Percentiles rank a stretch among this genome's conserved stretches.
These are phyloP conservation scores for Lepidurus apus DNA, from an alignment of 1,140 invertebrate genomes.

Conservation along the genomic window DNA sequence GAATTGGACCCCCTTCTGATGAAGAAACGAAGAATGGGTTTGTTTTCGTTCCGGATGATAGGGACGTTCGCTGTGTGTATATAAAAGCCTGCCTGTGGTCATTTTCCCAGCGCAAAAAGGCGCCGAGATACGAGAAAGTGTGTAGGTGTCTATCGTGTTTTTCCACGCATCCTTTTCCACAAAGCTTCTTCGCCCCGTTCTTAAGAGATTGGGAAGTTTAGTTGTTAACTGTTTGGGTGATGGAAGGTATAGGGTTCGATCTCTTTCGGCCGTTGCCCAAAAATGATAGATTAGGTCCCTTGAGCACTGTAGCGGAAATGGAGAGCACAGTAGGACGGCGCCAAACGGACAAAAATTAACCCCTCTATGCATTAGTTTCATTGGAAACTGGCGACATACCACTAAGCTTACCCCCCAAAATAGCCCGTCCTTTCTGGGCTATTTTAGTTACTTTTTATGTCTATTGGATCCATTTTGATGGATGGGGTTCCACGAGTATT, in stretches of 20 bases:
- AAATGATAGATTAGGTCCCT: background rate
- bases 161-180: background rate
- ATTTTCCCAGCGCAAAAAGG: background rate
- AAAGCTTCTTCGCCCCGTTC: background rate
- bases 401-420: background rate
- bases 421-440: background rate
- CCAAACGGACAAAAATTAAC: background rate
- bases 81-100: slow-evolving; percentile 3
- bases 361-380: slow-evolving; percentile 1
- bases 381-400: slow-evolving; percentile 1
- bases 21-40: background rate
- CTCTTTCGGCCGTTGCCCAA: background rate
- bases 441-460: background rate
- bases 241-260: too few relatives aligned
- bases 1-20: background rate
- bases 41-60: slow-evolving; percentile 14
- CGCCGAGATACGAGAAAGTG: background rate
- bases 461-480: background rate
- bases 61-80: background rate
- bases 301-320: background rate
- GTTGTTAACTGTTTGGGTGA: too few relatives aligned
- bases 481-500: background rate
- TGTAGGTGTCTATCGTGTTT: slow-evolving; percentile 1
- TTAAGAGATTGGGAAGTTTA: too few relatives aligned
- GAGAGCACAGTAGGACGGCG: slow-evolving; percentile 20